Evolutionary conservation across 2,888 invertebrate species (phyloP).

Genomic region (Euzophera pinguis): DNA sequence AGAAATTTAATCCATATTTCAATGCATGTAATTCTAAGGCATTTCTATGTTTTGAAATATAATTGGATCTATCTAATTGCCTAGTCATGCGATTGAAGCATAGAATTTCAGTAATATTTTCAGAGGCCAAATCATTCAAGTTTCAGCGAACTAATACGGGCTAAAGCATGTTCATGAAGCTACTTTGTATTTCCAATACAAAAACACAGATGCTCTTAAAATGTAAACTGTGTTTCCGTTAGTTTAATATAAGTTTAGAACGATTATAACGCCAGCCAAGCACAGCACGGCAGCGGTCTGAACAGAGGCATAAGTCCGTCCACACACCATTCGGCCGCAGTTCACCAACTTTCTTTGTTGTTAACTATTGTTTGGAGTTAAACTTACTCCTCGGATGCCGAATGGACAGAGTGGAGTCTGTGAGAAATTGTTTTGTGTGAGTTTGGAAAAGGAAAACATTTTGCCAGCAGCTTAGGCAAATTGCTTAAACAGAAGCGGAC

Average conservation of each 20-base stretch:
- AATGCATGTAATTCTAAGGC: too few relatives aligned
- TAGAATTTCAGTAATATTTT: too few relatives aligned
- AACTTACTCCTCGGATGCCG: conserved; percentile 63
- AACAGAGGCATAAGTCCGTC: conserved; percentile 25
- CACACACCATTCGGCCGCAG: conserved; percentile 51
- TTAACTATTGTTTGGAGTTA: conserved; percentile 70
- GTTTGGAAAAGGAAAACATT: conserved; percentile 74
- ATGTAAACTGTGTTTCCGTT: not conserved
- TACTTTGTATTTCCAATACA: too few relatives aligned
- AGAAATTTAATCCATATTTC: too few relatives aligned
- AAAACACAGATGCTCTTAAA: not conserved
- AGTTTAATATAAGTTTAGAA: conserved; percentile 6
- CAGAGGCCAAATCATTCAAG: too few relatives aligned
- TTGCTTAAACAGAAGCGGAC: conserved; percentile 49
- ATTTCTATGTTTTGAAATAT: too few relatives aligned
- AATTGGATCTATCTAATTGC: too few relatives aligned
- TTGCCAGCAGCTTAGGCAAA: conserved; percentile 70
- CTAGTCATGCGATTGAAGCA: too few relatives aligned
- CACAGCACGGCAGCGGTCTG: conserved; percentile 32
- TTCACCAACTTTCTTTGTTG: conserved; percentile 68
- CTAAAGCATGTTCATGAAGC: too few relatives aligned
- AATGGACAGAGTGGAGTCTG: conserved; percentile 65
- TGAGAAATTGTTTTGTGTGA: conserved; percentile 73
- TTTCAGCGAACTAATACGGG: too few relatives aligned
- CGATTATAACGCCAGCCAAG: conserved; percentile 41